phyloP scores from a whole-genome alignment of 35 echinoderm and acorn worm genomes.

The Hemicentrotus pulcherrimus region DNA sequence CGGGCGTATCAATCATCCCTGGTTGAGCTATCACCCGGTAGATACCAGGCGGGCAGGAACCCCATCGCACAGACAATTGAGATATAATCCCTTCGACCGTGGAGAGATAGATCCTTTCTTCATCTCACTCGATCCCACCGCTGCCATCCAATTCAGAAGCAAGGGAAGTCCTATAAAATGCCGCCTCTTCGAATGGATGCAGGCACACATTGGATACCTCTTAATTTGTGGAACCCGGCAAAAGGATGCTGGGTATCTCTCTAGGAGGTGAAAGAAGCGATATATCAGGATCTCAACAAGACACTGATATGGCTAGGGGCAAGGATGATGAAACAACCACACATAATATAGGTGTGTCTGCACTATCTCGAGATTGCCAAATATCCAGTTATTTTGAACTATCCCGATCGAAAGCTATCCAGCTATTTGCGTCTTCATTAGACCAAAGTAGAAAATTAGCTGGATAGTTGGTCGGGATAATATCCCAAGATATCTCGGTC shows the following conservation, averaged over 20 bases:
- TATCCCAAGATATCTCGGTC: too few species aligned
- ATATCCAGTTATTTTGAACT: too few species aligned
- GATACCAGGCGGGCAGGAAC: neutral
- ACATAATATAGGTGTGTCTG: too few species aligned
- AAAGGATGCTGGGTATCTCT: neutral
- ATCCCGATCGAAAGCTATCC: too few species aligned
- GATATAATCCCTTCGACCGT: neutral
- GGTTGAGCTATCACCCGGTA: neutral
- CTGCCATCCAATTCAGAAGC: neutral
- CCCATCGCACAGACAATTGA: neutral
- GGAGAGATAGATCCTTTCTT: neutral
- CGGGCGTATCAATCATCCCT: neutral
- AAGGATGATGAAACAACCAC: neutral
- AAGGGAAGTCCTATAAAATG: neutral
- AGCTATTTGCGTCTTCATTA: too few species aligned
- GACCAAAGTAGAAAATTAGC: too few species aligned
- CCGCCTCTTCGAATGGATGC: neutral
- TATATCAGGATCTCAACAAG: neutral
- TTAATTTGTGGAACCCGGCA: neutral
- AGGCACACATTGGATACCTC: neutral
- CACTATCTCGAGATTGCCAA: too few species aligned
- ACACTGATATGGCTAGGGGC: neutral
- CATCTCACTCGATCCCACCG: neutral
- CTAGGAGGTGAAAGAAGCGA: neutral
- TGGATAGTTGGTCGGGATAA: too few species aligned